These are phyloP conservation scores for Tetraneura akinire DNA, from an alignment of 1,140 invertebrate species.

Conservation along the genomic window DNA sequence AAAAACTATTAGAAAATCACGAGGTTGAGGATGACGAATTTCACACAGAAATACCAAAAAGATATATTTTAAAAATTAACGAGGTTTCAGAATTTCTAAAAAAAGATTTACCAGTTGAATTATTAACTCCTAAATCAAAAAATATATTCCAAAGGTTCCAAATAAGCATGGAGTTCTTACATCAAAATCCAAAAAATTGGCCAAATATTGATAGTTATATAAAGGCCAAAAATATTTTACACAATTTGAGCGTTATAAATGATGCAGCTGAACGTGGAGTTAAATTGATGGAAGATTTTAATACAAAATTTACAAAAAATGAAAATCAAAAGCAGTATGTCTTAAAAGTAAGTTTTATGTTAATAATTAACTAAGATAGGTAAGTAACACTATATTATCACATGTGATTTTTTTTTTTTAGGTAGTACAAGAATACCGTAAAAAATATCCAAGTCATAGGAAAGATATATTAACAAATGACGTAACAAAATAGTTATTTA, in stretches of 20 bases:
- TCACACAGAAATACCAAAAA: not conserved
- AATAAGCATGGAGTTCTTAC: not conserved
- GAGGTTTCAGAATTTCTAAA: not conserved
- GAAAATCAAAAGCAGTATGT: constrained; percentile 55
- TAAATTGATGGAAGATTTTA: constrained; percentile 54
- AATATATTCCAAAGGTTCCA: constrained; percentile 3
- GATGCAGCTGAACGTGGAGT: constrained; percentile 55
- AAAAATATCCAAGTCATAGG: constrained; percentile 5
- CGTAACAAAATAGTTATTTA: too few species aligned
- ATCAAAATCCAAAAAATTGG: constrained; percentile 27
- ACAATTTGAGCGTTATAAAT: constrained; percentile 55
- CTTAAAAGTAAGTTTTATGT: constrained; percentile 52
- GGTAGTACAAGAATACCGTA: not conserved
- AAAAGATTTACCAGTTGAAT: constrained; percentile 1
- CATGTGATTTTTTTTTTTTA: constrained; percentile 22
- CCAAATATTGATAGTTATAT: constrained; percentile 8
- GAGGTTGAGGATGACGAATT: not conserved
- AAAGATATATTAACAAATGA: too few species aligned
- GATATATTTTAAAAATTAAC: not conserved
- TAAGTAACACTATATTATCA: not conserved
- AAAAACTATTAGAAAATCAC: not conserved
- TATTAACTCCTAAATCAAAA: constrained; percentile 7
- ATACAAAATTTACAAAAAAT: constrained; percentile 53
- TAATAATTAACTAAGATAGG: not conserved
- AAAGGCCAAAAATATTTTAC: constrained; percentile 48